A percentile compares a stretch with the other conserved stretches of the same genome.
Evolutionary conservation across 1,140 invertebrate species (phyloP).

Genomic region (Diabrotica undecimpunctata): DNA sequence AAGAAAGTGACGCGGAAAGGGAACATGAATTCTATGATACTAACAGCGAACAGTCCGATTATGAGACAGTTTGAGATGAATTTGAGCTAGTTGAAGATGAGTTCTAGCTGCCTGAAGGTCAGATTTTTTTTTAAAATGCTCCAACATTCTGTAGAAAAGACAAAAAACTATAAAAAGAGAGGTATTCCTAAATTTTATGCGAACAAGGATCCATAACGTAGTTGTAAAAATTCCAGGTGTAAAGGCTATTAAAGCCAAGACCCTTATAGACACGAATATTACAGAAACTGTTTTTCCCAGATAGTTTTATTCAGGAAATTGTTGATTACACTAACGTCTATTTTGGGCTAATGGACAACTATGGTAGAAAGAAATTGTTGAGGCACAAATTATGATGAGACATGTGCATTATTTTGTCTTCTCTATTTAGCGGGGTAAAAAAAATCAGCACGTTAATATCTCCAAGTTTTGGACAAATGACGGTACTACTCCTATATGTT

Average conservation of each 20-base stretch:
- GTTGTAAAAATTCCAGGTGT: too few relatives aligned
- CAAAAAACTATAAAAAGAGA: neutral
- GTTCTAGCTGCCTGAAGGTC: neutral
- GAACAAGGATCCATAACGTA: too few relatives aligned
- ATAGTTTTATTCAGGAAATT: too few relatives aligned
- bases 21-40: neutral
- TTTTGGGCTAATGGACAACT: neutral
- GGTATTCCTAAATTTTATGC: too few relatives aligned
- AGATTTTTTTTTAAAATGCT: neutral
- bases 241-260: too few relatives aligned
- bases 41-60: neutral
- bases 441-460: neutral
- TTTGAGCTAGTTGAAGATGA: neutral
- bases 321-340: neutral
- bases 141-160: neutral
- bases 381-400: neutral
- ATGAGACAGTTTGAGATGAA: neutral
- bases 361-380: neutral
- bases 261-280: too few relatives aligned
- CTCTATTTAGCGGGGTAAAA: neutral
- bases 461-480: slow-evolving; percentile 33
- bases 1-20: neutral
- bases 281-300: too few relatives aligned
- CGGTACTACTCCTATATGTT: slow-evolving; percentile 28
- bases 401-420: neutral